These are phyloP conservation scores for Eulacestoma nigropectus DNA, from an alignment of 2,113 vertebrate species.

Conservation along the genomic window DNA sequence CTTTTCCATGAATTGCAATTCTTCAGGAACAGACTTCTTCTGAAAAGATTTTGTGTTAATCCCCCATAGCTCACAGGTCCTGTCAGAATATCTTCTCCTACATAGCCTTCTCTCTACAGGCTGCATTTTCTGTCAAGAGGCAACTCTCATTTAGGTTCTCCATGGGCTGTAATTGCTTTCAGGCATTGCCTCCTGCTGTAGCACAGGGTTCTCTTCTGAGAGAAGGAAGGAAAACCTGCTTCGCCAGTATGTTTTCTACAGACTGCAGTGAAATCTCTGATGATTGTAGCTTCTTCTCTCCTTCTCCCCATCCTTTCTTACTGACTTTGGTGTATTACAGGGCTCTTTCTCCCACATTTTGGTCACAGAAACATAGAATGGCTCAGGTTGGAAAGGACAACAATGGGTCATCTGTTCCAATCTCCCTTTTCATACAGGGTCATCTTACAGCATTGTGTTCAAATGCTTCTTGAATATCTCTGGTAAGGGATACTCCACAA, in stretches of 20 bases:
- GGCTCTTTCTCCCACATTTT: background rate
- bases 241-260: background rate
- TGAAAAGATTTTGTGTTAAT: background rate
- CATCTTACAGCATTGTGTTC: background rate
- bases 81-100: background rate
- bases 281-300: background rate
- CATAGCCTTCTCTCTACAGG: accelerated
- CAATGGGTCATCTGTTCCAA: background rate
- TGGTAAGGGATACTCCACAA: background rate
- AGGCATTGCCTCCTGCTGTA: background rate
- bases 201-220: background rate
- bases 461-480: background rate
- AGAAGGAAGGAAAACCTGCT: background rate
- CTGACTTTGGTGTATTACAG: background rate
- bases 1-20: background rate
- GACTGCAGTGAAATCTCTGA: background rate
- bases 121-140: background rate
- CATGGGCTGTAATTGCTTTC: background rate
- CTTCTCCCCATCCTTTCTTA: background rate
- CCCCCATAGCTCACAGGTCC: background rate
- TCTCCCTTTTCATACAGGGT: background rate
- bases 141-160: background rate
- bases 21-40: background rate
- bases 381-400: background rate
- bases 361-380: background rate